Evolutionary conservation across 2,797 vertebrate genomes (phyloP).

Genomic region (Pangasius krempfi): DNA sequence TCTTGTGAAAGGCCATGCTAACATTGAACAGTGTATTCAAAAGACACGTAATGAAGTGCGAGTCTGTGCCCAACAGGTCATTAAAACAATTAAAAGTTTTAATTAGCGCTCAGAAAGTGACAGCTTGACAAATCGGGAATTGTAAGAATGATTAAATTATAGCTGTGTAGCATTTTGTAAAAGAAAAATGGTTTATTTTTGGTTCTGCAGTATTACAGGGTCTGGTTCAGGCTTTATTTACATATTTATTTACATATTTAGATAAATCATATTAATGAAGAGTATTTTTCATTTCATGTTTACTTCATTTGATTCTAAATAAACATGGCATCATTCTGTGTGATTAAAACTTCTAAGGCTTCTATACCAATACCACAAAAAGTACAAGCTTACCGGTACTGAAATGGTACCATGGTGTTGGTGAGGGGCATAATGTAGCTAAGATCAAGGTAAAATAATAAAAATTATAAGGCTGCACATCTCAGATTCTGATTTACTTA

Average conservation of each 20-base stretch:
- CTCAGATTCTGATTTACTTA: not conserved
- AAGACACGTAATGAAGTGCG: conserved; percentile 13
- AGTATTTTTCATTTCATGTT: not conserved
- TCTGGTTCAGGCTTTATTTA: not conserved
- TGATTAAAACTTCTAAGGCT: not conserved
- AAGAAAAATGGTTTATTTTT: conserved; percentile 12
- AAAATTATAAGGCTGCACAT: not conserved
- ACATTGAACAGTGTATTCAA: conserved; percentile 18
- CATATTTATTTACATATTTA: not conserved
- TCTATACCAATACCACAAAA: not conserved
- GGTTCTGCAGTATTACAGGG: not conserved
- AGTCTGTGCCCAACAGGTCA: conserved; percentile 36
- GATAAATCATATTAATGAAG: not conserved
- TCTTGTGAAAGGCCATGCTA: not conserved
- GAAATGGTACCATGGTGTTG: not conserved
- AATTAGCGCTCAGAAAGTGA: conserved; percentile 42
- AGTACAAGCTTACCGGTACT: not conserved
- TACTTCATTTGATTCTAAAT: not conserved
- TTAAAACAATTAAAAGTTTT: conserved; percentile 53
- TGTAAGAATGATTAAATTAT: conserved; percentile 25
- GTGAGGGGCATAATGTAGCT: not conserved
- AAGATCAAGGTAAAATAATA: not conserved
- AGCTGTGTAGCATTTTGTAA: conserved; percentile 24
- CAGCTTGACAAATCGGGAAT: conserved; percentile 8
- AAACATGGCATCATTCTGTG: not conserved